A percentile compares a stretch with the other conserved stretches of the same genome.
These are phyloP conservation scores for Leucoma salicis DNA, from an alignment of 2,888 invertebrate species.

Conservation along the genomic window DNA sequence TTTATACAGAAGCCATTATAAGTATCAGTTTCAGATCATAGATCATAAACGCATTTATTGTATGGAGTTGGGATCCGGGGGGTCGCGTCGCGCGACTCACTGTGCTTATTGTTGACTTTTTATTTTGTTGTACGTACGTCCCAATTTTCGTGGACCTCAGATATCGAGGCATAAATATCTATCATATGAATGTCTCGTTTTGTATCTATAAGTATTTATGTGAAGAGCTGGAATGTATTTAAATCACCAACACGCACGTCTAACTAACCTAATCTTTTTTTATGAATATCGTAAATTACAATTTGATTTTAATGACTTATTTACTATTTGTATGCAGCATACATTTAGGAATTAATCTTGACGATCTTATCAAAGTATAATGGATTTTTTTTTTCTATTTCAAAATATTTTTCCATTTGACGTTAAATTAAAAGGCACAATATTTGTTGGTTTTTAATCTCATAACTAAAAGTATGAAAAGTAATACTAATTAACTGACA, in stretches of 20 bases:
- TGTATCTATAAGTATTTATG: slow-evolving; percentile 59
- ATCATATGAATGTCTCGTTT: slow-evolving; percentile 58
- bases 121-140: slow-evolving; percentile 75
- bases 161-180: slow-evolving; percentile 62
- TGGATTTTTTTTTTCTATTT: slow-evolving; percentile 41
- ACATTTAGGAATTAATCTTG: slow-evolving; percentile 60
- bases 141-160: slow-evolving; percentile 66
- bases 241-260: slow-evolving; percentile 61
- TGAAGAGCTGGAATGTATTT: slow-evolving; percentile 58
- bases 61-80: slow-evolving; percentile 64
- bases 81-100: slow-evolving; percentile 64
- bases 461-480: neutral
- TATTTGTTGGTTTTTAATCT: slow-evolving; percentile 6
- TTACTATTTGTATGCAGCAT: slow-evolving; percentile 54
- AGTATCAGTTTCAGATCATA: slow-evolving; percentile 82
- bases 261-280: slow-evolving; percentile 69
- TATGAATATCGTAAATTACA: slow-evolving; percentile 75
- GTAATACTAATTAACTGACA: no score
- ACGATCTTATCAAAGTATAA: slow-evolving; percentile 51
- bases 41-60: slow-evolving; percentile 78
- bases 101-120: slow-evolving; percentile 70
- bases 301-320: slow-evolving; percentile 78
- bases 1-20: slow-evolving; percentile 81
- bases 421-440: slow-evolving; percentile 19
- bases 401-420: slow-evolving; percentile 39